Evolutionary conservation across 2,888 invertebrate genomes (phyloP).

Genomic region (Brenthis daphne): DNA sequence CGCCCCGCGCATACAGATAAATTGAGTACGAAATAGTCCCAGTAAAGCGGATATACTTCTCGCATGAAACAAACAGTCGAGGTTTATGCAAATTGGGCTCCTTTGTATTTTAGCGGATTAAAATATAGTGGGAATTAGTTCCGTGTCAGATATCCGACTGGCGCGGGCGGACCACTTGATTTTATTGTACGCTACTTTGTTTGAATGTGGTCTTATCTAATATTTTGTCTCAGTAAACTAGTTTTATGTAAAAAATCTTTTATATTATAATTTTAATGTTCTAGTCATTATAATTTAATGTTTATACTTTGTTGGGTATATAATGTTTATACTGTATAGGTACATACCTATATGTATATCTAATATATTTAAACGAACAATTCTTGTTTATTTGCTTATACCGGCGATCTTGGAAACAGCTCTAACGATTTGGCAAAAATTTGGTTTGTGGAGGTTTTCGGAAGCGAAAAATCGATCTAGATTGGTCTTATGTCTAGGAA

Average conservation of each 20-base stretch:
- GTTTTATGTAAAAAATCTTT: conserved; percentile 4
- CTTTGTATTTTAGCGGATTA: conserved; percentile 80
- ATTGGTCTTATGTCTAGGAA: too few species aligned
- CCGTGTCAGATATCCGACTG: conserved; percentile 75
- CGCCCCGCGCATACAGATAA: conserved; percentile 66
- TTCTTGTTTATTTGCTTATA: too few species aligned
- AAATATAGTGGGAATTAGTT: conserved; percentile 81
- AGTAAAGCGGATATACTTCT: conserved; percentile 75
- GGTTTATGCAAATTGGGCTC: conserved; percentile 81
- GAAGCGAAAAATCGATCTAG: too few species aligned
- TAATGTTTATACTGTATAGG: too few species aligned
- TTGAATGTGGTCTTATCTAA: conserved; percentile 51
- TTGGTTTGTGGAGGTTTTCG: too few species aligned
- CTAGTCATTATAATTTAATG: background rate
- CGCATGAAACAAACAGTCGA: conserved; percentile 78
- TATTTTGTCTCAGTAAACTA: conserved; percentile 34
- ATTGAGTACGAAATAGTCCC: conserved; percentile 72
- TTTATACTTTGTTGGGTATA: background rate
- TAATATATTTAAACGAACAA: too few species aligned
- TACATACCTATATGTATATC: too few species aligned
- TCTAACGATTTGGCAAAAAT: too few species aligned
- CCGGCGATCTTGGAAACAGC: too few species aligned
- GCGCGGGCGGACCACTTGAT: conserved; percentile 61
- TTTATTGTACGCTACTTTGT: conserved; percentile 67
- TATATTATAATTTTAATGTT: background rate